Conservation (phyloP, 2,113 vertebrate species). For the Oriolus oriolus region DNA sequence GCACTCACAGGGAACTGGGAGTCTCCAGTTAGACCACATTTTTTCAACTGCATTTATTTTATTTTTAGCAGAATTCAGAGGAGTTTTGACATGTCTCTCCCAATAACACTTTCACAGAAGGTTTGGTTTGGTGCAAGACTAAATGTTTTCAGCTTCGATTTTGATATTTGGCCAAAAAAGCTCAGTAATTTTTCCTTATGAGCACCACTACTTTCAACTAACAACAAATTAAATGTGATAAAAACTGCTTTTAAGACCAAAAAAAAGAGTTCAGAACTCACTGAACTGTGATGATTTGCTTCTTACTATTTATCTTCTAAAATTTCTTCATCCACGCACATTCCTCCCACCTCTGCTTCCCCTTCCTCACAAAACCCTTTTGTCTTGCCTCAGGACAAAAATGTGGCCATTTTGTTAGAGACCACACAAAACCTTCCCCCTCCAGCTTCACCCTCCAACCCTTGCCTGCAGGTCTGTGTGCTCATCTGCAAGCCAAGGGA, state of each 20-base stretch:
- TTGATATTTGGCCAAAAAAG: neutral
- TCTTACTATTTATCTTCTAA: neutral
- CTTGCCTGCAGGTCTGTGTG: neutral
- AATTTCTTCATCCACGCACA: neutral
- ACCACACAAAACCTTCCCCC: neutral
- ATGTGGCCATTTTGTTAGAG: fast-evolving
- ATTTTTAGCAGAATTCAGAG: neutral
- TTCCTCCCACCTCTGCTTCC: fast-evolving
- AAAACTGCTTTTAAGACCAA: neutral
- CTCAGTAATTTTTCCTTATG: neutral
- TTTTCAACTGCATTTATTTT: neutral
- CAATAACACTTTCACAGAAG: neutral
- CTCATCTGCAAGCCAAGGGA: neutral
- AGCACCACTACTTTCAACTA: neutral
- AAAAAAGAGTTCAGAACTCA: neutral
- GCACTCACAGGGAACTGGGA: neutral
- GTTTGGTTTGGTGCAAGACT: neutral
- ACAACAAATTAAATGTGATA: neutral
- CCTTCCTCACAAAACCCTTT: neutral
- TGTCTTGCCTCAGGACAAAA: neutral
- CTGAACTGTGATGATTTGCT: too few relatives aligned
- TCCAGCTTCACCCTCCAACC: neutral
- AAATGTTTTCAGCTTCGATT: neutral
- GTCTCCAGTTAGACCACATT: neutral
- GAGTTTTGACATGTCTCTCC: neutral